Base-by-base conservation (phyloP, 2,113 vertebrate species). In the Pituophis catenifer region DNA sequence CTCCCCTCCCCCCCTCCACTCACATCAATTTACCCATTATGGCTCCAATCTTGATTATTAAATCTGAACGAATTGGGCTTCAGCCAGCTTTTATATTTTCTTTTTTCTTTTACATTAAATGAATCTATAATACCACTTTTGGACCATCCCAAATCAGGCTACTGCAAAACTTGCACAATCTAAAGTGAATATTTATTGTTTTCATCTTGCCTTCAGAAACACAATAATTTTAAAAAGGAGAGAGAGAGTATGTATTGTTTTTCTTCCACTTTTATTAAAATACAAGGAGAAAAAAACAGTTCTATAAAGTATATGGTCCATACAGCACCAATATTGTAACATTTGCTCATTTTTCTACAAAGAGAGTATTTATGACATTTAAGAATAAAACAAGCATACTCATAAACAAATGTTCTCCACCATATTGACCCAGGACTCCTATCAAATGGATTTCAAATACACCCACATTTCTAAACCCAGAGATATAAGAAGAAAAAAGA, bases 251-350 rank as follows among this genome's bases (percentile, higher is more conserved):
- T 9, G 90, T 26, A 90, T 95, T 95, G 94, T 94, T 97, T 97
- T 98, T 94, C 93, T 97, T 97, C 95, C 95, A 93, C 57, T 3
- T 98, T 98, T 98, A 98, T 97, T 98, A 95, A 96, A 97, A 97
- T 97, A 98, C 93, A 96, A 96, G 97, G 96, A 96, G 95, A 95
- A 94, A 94, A 96, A 96, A 97, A 97, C 95, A 94, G 93, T 94
- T 91, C 97, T 97, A 97, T 93, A 97, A 97, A 98, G 97, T 96
- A 97, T 96, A 97, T 94, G 53, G 97, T 97, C 97, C 93, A 96
- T 94, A 95, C 97, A 98, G 98, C 97, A 98, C 98, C 98, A 96
- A 96, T 97, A 96, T 93, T 95, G 94, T 95, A 97, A 96, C 94
- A 97, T 96, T 96, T 97, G 96, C 96, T 96, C 95, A 96, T 95